Evolutionary conservation across 2,113 vertebrate genomes (phyloP), one percentile per base, ranked within the genome.

Genomic region (Rhombomys opimus): DNA sequence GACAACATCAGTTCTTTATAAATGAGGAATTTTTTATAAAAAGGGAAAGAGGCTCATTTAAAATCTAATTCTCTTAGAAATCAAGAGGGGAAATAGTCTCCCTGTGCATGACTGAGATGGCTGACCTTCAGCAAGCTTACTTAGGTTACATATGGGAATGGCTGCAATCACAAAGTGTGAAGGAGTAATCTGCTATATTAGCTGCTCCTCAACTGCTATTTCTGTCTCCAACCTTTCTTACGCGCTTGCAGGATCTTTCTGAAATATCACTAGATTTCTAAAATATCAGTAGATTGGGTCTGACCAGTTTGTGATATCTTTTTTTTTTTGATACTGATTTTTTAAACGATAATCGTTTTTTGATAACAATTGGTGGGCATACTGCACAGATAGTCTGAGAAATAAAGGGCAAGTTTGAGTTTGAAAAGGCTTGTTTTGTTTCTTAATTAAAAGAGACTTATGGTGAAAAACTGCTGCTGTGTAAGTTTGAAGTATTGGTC

Each of bases 61-160:
- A 96, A 57, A 91, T 30, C 82, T 2, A 95, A 57, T 52, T 41
- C 10, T 10, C 77, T 84, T 46, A 57, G 22, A 2, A 73, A 94
- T 15, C 18, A 89, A 85, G 63, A 84, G 2, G 11, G 59, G 5
- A 96, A 20, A 22, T 12, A 9, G 61, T 57, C 46, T 46, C 38
- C 13, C 6, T 52, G 0, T 18, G 0, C 12, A 25, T 57, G 89
- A 23, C 10, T n/a, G 5, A 11, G 18, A 6, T 13, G 4, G 7
- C 10, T 72, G 25, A 81, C 61, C 38, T 93, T 95, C 46, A 81
- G 32, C 52, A 46, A 88, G 57, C 41, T 27, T 4, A 85, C 25
- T 68, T 0, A 72, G n/a, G 17, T 2, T 32, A 88, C 50, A 12
- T 17, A 63, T 84, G 81, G 46, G 3, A 84, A 84, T 84, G 57